Evolutionary conservation across 2,113 vertebrate species (phyloP), one percentile per base, ranked within the genome.

Genomic region (Pycnonotus jocosus): DNA sequence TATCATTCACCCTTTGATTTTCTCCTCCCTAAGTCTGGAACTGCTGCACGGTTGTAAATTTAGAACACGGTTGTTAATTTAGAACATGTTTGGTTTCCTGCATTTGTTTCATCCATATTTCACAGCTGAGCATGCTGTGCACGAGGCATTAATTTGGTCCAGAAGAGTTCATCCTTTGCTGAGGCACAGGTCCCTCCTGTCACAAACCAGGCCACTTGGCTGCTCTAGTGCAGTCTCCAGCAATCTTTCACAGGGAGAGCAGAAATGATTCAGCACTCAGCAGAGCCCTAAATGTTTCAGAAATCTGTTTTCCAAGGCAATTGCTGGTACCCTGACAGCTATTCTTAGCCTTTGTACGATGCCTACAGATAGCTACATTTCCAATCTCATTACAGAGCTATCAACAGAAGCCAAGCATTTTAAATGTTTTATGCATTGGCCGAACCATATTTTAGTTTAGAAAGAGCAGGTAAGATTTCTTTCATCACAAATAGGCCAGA

Each of bases 401-500:
- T 74, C 91, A 95, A 69, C 71, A 51, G 64, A 80, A 96, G 81
- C 35, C 76, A 84, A 94, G 83, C 44, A 73, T 94, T 95, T 88
- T 84, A 96, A 94, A 86, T 74, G 47, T 92, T 94, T 91, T 88
- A 84, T 95, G 54, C 54, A 92, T 81, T 71, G 28, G 21, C 33
- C 81, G 65, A 91, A 47, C 13, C 25, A 44, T 79, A 93, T 88
- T 97, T 97, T 69, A 74, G 47, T 95, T 94, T 78, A 76, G 50
- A 70, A 94, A 90, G 27, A 92, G 61, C 73, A 93, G 81, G 88
- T 92, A 90, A 91, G 70, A 91, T 91, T 73, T 88, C 65, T 90
- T 95, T 86, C 85, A 77, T 87, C 74, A 73, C 94, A 94, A 97
- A 97, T 37, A 94, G 91, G 20, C 38, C 77, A 93, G 66, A 73